Evolutionary conservation across 2,888 invertebrate species (phyloP).

Genomic region (Halocaridina rubra): DNA sequence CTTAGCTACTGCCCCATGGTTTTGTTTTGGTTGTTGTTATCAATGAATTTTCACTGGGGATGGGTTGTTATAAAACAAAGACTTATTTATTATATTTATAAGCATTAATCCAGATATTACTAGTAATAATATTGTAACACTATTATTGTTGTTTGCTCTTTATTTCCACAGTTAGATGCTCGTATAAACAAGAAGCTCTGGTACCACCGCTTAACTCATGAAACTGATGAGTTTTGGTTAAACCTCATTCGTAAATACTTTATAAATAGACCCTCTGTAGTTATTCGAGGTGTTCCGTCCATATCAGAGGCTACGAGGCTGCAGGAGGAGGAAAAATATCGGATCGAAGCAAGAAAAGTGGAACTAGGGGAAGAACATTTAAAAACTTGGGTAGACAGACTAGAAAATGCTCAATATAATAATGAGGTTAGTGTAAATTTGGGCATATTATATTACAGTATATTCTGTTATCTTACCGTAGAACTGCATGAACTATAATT

Average conservation of each 20-base stretch:
- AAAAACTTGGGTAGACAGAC: constrained; percentile 73
- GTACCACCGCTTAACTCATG: constrained; percentile 73
- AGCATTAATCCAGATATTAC: no score
- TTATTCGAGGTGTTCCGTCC: constrained; percentile 76
- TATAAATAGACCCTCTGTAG: constrained; percentile 74
- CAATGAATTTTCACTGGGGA: no score
- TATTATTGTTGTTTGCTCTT: background rate
- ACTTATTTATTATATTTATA: no score
- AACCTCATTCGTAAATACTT: constrained; percentile 78
- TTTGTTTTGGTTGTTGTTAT: no score
- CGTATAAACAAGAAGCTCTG: constrained; percentile 73
- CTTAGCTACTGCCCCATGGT: no score
- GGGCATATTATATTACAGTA: no score
- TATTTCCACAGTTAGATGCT: constrained; percentile 72
- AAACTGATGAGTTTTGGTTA: constrained; percentile 79
- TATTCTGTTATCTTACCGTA: no score
- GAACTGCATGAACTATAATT: no score
- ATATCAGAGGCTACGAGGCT: constrained; percentile 71
- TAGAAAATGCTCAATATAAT: constrained; percentile 74
- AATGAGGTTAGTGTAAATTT: constrained; percentile 74
- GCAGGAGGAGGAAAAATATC: constrained; percentile 78
- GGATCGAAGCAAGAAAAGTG: constrained; percentile 77
- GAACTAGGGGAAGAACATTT: constrained; percentile 79
- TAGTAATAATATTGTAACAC: no score
- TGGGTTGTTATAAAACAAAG: no score